Evolutionary conservation across 2,113 vertebrate species (phyloP).

Genomic region (Pterocles gutturalis): DNA sequence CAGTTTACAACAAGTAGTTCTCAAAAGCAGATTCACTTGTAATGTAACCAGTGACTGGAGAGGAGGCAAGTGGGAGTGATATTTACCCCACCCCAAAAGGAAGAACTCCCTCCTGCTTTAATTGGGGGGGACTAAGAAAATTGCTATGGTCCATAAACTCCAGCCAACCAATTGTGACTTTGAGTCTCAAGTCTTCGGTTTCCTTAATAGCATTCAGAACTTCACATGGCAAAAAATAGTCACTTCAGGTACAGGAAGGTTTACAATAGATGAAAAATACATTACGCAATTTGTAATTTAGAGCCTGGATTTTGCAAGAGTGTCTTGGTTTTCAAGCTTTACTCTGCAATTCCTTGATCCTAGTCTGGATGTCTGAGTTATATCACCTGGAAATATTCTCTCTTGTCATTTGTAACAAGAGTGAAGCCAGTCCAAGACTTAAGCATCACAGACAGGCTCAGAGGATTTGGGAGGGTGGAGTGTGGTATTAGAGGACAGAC

Average conservation of each 20-base stretch:
- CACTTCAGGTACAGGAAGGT: background rate
- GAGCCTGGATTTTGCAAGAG: fast-evolving
- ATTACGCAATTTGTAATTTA: background rate
- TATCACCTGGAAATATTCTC: background rate
- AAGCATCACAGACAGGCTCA: background rate
- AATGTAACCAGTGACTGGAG: background rate
- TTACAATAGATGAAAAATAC: background rate
- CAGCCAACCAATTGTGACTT: background rate
- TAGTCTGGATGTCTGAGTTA: background rate
- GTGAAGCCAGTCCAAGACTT: background rate
- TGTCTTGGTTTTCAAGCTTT: background rate
- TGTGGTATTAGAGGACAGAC: background rate
- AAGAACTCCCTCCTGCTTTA: background rate
- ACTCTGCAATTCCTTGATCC: background rate
- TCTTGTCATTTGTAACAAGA: background rate
- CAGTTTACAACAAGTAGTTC: background rate
- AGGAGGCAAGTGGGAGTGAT: background rate
- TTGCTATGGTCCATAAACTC: background rate
- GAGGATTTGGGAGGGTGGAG: background rate
- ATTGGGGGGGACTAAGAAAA: background rate
- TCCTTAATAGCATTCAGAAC: background rate
- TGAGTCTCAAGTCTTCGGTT: background rate
- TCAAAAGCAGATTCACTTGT: background rate
- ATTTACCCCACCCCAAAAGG: background rate
- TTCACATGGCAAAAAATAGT: background rate